phyloP scores from a whole-genome alignment of 2,888 invertebrate genomes.

The Oxycera nigricornis region DNA sequence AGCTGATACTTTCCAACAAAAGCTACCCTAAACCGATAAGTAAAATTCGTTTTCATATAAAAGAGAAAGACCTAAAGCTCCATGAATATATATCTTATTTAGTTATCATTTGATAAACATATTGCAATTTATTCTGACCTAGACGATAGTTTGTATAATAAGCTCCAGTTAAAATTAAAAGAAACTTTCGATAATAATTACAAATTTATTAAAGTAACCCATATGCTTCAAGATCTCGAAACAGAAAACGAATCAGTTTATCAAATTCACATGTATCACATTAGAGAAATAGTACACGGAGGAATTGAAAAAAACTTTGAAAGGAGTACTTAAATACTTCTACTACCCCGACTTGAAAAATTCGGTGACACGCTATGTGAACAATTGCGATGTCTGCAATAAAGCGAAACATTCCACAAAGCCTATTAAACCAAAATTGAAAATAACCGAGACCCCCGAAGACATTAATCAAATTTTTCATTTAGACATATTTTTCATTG shows the following conservation, averaged over 20 bases:
- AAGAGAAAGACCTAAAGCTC: not conserved
- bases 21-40: too few relatives aligned
- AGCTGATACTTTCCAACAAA: too few relatives aligned
- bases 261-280: constrained; percentile 17
- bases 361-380: constrained; percentile 1
- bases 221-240: not conserved
- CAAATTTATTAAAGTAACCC: too few relatives aligned
- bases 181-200: too few relatives aligned
- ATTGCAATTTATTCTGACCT: too few relatives aligned
- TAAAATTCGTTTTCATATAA: constrained; percentile 1
- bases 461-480: constrained; percentile 4
- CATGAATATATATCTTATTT: too few relatives aligned
- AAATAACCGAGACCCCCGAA: not conserved
- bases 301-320: constrained; percentile 1
- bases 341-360: constrained; percentile 3
- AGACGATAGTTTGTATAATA: too few relatives aligned
- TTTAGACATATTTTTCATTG: too few relatives aligned
- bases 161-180: too few relatives aligned
- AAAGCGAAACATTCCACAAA: too few relatives aligned
- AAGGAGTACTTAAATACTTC: not conserved
- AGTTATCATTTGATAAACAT: too few relatives aligned
- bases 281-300: constrained; percentile 8
- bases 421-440: constrained; percentile 21
- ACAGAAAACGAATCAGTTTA: constrained; percentile 5
- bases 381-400: constrained; percentile 10